These are phyloP conservation scores for Scaptomyza graminum DNA, from an alignment of 1,140 invertebrate genomes.

Conservation along the genomic window DNA sequence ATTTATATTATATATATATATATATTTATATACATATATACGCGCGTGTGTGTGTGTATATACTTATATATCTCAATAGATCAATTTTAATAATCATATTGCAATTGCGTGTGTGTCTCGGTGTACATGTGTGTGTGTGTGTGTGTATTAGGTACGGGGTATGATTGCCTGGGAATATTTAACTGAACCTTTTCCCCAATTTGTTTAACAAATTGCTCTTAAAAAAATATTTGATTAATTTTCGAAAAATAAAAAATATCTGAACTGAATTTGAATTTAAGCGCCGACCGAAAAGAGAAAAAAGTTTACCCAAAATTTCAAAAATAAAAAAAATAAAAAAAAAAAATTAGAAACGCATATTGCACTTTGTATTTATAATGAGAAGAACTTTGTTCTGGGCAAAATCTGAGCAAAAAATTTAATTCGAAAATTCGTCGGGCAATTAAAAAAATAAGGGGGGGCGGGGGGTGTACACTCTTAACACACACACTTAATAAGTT, in stretches of 20 bases:
- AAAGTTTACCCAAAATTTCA: constrained; percentile 31
- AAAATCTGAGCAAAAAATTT: constrained; percentile 43
- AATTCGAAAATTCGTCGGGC: not conserved
- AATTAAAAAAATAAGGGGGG: not conserved
- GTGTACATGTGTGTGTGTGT: constrained; percentile 11
- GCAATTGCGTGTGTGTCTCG: constrained; percentile 8
- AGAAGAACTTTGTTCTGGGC: constrained; percentile 71
- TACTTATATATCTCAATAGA: constrained; percentile 40
- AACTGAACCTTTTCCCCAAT: no score
- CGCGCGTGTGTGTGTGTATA: constrained; percentile 5
- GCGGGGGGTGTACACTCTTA: not conserved
- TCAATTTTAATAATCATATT: constrained; percentile 23
- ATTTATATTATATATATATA: constrained; percentile 35
- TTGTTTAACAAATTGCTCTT: constrained; percentile 57
- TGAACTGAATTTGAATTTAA: no score
- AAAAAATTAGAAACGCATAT: constrained; percentile 70
- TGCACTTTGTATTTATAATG: constrained; percentile 72
- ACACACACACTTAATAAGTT: not conserved
- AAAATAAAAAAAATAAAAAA: not conserved
- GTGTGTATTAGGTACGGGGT: no score
- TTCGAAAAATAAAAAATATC: no score
- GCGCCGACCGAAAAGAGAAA: no score
- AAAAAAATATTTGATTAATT: constrained; percentile 15
- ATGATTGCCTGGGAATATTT: no score
- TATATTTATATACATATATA: constrained; percentile 36